A percentile compares a stretch with the other conserved stretches of the same genome.
phyloP scores from a whole-genome alignment of 2,113 vertebrate genomes.

The Eupsittula cactorum region DNA sequence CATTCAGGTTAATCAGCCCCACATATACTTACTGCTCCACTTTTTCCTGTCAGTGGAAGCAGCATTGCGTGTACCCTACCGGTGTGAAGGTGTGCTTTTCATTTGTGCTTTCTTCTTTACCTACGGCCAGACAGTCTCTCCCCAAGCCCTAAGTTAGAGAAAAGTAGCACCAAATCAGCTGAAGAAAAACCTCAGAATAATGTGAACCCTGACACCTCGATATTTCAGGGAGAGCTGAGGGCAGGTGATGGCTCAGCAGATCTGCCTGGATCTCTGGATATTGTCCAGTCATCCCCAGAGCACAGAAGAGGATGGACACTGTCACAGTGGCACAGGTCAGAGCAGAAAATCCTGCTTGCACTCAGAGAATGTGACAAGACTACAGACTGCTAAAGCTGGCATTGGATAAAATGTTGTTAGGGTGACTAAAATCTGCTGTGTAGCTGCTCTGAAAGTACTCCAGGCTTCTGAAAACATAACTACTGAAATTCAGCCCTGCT shows the following conservation, averaged over 20 bases:
- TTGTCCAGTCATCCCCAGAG: not conserved
- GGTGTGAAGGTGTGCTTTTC: not conserved
- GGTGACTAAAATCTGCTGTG: slow-evolving; percentile 2
- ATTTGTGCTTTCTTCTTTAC: not conserved
- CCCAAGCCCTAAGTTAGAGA: not conserved
- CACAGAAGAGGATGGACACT: not conserved
- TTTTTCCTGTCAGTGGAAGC: not conserved
- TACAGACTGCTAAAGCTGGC: not conserved
- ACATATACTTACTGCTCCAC: not conserved
- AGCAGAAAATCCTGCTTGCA: not conserved
- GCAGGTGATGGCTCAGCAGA: not conserved
- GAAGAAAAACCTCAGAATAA: not conserved
- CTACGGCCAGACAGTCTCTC: not conserved
- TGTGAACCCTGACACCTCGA: not conserved
- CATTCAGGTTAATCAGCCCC: not conserved
- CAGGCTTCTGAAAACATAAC: not conserved
- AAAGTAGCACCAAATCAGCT: not conserved
- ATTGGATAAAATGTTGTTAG: not conserved
- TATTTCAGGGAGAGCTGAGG: not conserved
- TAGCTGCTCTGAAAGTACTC: not conserved
- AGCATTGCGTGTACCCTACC: not conserved
- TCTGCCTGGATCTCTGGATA: not conserved
- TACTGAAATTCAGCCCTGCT: not conserved
- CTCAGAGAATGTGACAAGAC: slow-evolving; percentile 21
- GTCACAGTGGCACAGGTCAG: not conserved